Base-by-base conservation (phyloP, 2,888 invertebrate genomes). In the Plusia festucae region DNA sequence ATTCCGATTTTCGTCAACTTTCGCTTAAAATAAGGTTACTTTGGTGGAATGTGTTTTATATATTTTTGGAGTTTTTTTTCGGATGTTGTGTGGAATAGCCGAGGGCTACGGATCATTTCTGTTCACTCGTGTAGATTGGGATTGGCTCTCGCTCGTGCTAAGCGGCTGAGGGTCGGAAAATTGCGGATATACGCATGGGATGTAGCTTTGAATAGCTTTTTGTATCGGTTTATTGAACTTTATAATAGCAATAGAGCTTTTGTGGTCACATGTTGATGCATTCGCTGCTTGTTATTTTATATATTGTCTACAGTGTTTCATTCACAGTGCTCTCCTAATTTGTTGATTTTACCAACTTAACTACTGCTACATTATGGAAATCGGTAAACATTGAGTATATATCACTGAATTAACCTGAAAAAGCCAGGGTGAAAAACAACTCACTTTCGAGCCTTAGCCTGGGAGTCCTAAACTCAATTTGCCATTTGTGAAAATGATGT, bases 31-130 rank as follows among this genome's bases (percentile, higher is more conserved):
- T 49, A 49, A 49, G 20, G 46, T 49, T 3, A 49, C 18, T 49
- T 49, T 18, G 9, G 18, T 13, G 0, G 4, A 20, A 49, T 49
- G 3, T 49, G 11, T 49, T 18, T 49, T 49, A 49, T 49, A 62
- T 56, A 27, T 61, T 49, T 46, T 61, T 55, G 70, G 64, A 53
- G 65, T 55, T 32, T 68, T 59, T 62, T 11, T n/a, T 53, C 49
- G 60, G 68, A 55, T 60, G 67, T 61, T 66, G 73, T 68, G 65
- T 63, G 67, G n/a, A n/a, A 59, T 46, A 52, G 64, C 73, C 65
- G 34, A 20, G 34, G 71, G 78, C 64, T 55, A 40, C 66, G 68
- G 60, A 62, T 70, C 65, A 53, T 73, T 70, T 68, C 76, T 34
- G 68, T 69, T 69, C 53, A 53, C 70, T 70, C 54, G 63, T 55